Percentiles rank a stretch among this genome's conserved stretches.
phyloP scores from a whole-genome alignment of 2,888 invertebrate genomes.

The Pseudanteris insignis region DNA sequence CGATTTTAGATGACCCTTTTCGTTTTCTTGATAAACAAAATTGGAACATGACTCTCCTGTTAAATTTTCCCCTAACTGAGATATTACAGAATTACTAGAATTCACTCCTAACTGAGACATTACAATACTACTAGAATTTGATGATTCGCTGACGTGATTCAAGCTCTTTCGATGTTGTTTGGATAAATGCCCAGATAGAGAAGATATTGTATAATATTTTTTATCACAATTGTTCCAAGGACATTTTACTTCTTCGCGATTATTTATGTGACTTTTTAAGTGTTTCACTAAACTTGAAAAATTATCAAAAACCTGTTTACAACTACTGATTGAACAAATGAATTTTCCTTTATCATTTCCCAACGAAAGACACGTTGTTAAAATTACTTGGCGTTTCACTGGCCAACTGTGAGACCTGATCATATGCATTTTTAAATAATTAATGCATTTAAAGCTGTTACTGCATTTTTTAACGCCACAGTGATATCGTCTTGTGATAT shows the following conservation, averaged over 20 bases:
- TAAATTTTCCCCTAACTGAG: no score
- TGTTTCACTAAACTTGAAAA: constrained; percentile 5
- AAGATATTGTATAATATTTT: constrained; percentile 5
- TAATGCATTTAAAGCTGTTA: constrained; percentile 2
- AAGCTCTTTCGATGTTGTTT: constrained; percentile 1
- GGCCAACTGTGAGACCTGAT: constrained; percentile 7
- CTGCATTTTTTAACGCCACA: constrained; percentile 5
- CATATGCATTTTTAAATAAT: constrained; percentile 16
- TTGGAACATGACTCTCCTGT: no score
- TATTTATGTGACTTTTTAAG: constrained; percentile 15
- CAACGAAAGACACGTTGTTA: neutral
- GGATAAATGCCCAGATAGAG: constrained; percentile 5
- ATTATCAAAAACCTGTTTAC: constrained; percentile 14
- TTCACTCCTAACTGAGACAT: no score
- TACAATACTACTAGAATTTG: no score
- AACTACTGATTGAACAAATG: constrained; percentile 15
- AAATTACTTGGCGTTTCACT: constrained; percentile 7
- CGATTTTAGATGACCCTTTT: no score
- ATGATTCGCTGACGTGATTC: no score
- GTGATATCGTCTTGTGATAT: constrained; percentile 5
- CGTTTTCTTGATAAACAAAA: no score
- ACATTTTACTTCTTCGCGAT: constrained; percentile 9
- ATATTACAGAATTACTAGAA: no score
- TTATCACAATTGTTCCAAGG: constrained; percentile 3
- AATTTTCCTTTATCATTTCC: constrained; percentile 6